phyloP scores from a whole-genome alignment of 2,797 vertebrate species.

The Anguilla marmorata region DNA sequence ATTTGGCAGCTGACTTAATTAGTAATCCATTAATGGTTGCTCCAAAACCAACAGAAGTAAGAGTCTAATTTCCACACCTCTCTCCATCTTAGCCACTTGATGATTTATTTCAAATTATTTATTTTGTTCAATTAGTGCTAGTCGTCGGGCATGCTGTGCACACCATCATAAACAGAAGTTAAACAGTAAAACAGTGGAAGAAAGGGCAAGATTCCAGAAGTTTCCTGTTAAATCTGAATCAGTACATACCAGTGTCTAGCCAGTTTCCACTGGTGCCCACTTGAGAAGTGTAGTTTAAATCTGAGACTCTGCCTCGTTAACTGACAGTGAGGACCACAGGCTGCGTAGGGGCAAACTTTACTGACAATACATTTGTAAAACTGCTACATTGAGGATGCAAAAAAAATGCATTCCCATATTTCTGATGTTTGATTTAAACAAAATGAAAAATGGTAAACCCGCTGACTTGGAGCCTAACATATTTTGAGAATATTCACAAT shows the following conservation, averaged over 20 bases:
- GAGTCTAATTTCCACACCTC: not conserved
- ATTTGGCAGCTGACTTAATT: not conserved
- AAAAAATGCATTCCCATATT: not conserved
- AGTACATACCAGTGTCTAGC: constrained; percentile 9
- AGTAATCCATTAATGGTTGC: not conserved
- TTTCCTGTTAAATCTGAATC: constrained; percentile 20
- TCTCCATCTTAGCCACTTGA: not conserved
- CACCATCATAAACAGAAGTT: not conserved
- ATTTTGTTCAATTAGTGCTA: not conserved
- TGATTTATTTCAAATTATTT: constrained; percentile 11
- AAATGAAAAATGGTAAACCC: too few species aligned
- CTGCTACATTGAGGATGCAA: not conserved
- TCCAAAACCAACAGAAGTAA: not conserved
- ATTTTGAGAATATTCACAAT: too few species aligned
- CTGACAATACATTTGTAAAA: not conserved
- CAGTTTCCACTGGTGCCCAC: constrained; percentile 12
- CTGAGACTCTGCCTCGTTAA: not conserved
- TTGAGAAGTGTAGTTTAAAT: not conserved
- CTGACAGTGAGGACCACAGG: not conserved
- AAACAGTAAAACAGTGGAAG: constrained; percentile 15
- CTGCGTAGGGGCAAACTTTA: not conserved
- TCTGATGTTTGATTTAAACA: too few species aligned
- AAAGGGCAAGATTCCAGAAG: not conserved
- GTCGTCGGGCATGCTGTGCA: not conserved
- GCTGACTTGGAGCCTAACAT: too few species aligned